Base-by-base conservation (phyloP, 2,888 invertebrate genomes). In the Petrophora chlorosata region DNA sequence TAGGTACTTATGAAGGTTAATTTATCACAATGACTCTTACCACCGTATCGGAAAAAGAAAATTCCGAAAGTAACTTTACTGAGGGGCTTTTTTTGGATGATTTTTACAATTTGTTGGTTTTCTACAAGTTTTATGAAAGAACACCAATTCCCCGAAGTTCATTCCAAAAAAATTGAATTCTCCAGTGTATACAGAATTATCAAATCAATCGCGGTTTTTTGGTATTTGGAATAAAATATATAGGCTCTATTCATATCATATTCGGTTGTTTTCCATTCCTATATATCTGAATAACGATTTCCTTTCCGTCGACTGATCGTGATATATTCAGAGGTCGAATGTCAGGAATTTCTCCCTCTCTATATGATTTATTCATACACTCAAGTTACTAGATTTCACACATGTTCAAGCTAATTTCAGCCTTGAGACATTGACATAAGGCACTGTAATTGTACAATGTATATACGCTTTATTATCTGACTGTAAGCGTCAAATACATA, bases 361-460 rank as follows among this genome's bases (percentile, higher is more conserved):
- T 53, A 52, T 55, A 67, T 70, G 71, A 67, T 70, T 71, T 70
- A 70, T 70, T 70, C 70, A 71, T 61, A 34, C 30, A 30, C n/a
- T 29, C 30, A 36, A 41, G 30, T 28, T 12, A 25, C 29, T 38
- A 25, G 38, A 9, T 30, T 39, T 39, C 35, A 8, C 13, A 5
- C 9, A n/a, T 17, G 33, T 30, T 25, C 12, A 30, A 26, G 26
- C 25, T 8, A 48, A 5, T 42, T 36, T 35, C 14, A 36, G 36
- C 41, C 35, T 14, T 30, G 36, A 5, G 8, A n/a, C 47, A 25
- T 9, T 8, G 28, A 5, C 1, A 30, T 35, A 36, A 17, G 14
- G 17, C 9, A 14, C n/a, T n/a, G 25, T 3, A 5, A 25, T 14
- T 5, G 7, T 23, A 14, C 7, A 13, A 4, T 36, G 10, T 16